Base-by-base conservation (phyloP, 2,113 vertebrate genomes). In the Dipodomys merriami region DNA sequence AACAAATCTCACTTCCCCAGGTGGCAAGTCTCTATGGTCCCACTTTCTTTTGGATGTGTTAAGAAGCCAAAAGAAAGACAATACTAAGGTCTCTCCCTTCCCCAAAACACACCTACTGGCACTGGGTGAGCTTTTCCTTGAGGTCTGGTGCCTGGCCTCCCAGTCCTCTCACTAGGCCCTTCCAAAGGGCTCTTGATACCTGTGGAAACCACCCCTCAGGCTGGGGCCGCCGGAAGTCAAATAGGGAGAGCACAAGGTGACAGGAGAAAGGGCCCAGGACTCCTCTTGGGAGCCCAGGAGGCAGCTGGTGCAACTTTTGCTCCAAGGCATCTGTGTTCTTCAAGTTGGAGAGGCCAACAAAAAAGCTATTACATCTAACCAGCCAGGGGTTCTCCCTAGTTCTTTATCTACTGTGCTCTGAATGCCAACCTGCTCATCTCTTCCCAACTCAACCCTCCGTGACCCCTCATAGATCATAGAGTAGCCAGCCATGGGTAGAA, bases 191-290 rank as follows among this genome's bases (percentile, higher is more conserved):
- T 44, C 9, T 39, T 25, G 49, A 30, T 12, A 27, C 57, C 71
- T 80, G 23, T 67, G 79, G 81, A 74, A 83, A 44, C 11, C 60
- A 30, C n/a, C 33, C 49, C 5, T n/a, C 0, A 23, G 71, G 13
- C 74, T 20, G 9, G 60, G 33, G 23, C 64, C 20, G 2, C 6
- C 4, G 64, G 67, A 29, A n/a, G 65, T n/a, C 35, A 18, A n/a
- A 62, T 0, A 0, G 9, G 30, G 16, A 11, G 19, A 23, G 2
- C 1, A 16, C 20, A 13, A 27, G 3, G 25, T 62, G 27, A 22
- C 12, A 64, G 23, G 19, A 20, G 19, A 23, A 35, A 25, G 87
- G 15, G 23, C 18, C 25, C 30, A 2, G 65, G 74, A 74, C 46
- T 73, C 35, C 68, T 15, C 16, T 0, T 4, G 76, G 22, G 39